Percentiles rank a stretch among this genome's conserved stretches.
Evolutionary conservation across 2,888 invertebrate genomes (phyloP).

Genomic region (Adelphocoris suturalis): DNA sequence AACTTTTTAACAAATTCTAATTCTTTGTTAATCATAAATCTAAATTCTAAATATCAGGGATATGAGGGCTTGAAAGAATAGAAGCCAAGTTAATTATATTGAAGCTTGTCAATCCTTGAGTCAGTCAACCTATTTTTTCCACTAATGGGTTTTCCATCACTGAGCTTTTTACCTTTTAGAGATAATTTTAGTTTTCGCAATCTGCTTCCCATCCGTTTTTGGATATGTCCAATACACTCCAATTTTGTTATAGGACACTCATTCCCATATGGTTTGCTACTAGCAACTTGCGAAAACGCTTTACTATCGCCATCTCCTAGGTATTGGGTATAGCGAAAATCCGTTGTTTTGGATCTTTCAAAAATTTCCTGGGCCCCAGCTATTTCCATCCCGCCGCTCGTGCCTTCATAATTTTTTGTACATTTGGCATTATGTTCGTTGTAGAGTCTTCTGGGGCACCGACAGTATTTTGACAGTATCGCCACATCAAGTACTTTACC

Average conservation of each 20-base stretch:
- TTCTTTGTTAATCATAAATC: too few relatives aligned
- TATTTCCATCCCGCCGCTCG: conserved; percentile 34
- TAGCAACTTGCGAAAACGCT: not conserved
- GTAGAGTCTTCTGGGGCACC: conserved; percentile 9
- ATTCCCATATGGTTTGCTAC: not conserved
- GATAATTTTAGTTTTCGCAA: conserved; percentile 1
- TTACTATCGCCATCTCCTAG: conserved; percentile 31
- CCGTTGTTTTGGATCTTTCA: conserved; percentile 7
- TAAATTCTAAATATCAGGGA: not conserved
- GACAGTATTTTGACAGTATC: not conserved
- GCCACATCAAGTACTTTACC: conserved; percentile 30
- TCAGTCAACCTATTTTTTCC: conserved; percentile 66
- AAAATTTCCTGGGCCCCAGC: conserved; percentile 3
- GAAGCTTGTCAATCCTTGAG: not conserved
- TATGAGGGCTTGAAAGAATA: not conserved
- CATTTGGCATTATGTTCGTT: not conserved
- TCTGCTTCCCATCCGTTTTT: conserved; percentile 36
- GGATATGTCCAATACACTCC: conserved; percentile 40
- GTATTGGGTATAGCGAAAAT: not conserved
- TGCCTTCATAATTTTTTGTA: not conserved
- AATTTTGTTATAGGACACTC: not conserved
- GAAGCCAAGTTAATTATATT: too few relatives aligned
- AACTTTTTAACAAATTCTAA: too few relatives aligned
- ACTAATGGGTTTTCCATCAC: conserved; percentile 67
- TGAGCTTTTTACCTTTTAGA: conserved; percentile 50